Evolutionary conservation across 2,113 vertebrate species (phyloP).

Genomic region (Leptodactylus fuscus): DNA sequence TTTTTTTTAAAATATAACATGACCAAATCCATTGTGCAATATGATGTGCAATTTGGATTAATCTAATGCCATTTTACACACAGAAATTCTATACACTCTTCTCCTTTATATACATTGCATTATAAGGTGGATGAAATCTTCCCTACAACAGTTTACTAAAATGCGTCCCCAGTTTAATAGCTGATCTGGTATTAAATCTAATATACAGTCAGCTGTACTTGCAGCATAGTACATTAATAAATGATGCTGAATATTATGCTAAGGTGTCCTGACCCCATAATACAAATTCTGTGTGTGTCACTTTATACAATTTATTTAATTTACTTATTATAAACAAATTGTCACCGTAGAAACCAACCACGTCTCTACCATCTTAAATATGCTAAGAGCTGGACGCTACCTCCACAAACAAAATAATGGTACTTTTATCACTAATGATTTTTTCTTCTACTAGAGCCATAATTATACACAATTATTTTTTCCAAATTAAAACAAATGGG

Average conservation of each 20-base stretch:
- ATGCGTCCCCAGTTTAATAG: conserved; percentile 17
- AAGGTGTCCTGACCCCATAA: conserved; percentile 33
- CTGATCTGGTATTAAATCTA: neutral
- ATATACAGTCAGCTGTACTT: neutral
- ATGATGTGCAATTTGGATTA: too few relatives aligned
- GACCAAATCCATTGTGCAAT: too few relatives aligned
- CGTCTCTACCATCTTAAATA: conserved; percentile 48
- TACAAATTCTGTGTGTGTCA: conserved; percentile 39
- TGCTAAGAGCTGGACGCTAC: conserved; percentile 57
- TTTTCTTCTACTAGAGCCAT: conserved; percentile 45
- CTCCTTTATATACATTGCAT: too few relatives aligned
- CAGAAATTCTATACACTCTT: too few relatives aligned
- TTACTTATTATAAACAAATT: conserved; percentile 58
- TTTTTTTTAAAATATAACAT: too few relatives aligned
- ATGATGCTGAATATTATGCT: conserved; percentile 47
- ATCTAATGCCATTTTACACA: too few relatives aligned
- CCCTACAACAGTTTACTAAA: neutral
- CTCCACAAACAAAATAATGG: conserved; percentile 57
- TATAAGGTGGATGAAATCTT: neutral
- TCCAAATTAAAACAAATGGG: conserved; percentile 55
- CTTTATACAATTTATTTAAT: conserved; percentile 56
- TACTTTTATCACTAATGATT: conserved; percentile 59
- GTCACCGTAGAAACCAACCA: conserved; percentile 56
- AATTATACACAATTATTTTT: conserved; percentile 56
- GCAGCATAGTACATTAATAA: conserved; percentile 43